These are phyloP conservation scores for Melanotaenia nigrans DNA, from an alignment of 2,797 vertebrate genomes.

Conservation along the genomic window DNA sequence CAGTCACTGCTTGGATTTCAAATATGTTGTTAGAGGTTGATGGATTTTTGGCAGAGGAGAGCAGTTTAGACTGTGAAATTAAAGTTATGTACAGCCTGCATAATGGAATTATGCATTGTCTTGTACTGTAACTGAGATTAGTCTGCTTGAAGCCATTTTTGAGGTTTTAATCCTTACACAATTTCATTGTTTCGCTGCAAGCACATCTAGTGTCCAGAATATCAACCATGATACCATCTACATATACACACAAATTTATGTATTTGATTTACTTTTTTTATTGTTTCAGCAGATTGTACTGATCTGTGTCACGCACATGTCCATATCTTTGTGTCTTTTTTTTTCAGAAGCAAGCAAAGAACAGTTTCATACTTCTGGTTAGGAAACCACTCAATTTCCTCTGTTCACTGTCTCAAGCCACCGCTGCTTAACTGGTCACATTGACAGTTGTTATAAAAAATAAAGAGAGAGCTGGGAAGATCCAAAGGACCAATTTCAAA, in stretches of 20 bases:
- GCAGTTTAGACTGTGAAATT: constrained; percentile 49
- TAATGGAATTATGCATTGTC: constrained; percentile 33
- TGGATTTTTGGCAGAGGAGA: constrained; percentile 48
- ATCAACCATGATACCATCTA: not conserved
- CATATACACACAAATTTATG: not conserved
- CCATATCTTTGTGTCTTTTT: constrained; percentile 37
- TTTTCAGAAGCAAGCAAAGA: constrained; percentile 46
- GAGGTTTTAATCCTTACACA: constrained; percentile 19
- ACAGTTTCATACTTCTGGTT: constrained; percentile 49
- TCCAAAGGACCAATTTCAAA: constrained; percentile 80
- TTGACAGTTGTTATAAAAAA: constrained; percentile 62
- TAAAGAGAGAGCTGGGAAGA: constrained; percentile 61
- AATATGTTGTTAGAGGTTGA: constrained; percentile 54
- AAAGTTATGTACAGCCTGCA: constrained; percentile 43
- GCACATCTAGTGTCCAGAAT: not conserved
- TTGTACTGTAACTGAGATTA: constrained; percentile 20
- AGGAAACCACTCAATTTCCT: constrained; percentile 70
- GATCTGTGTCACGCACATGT: constrained; percentile 2
- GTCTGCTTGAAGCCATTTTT: constrained; percentile 21
- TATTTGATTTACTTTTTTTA: not conserved
- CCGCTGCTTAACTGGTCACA: constrained; percentile 64
- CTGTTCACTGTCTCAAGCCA: constrained; percentile 63
- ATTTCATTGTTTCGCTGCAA: not conserved
- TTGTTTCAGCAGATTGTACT: constrained; percentile 3
- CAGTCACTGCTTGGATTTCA: constrained; percentile 70